Evolutionary conservation across 2,888 invertebrate genomes (phyloP).

Genomic region (Andrena fulva): DNA sequence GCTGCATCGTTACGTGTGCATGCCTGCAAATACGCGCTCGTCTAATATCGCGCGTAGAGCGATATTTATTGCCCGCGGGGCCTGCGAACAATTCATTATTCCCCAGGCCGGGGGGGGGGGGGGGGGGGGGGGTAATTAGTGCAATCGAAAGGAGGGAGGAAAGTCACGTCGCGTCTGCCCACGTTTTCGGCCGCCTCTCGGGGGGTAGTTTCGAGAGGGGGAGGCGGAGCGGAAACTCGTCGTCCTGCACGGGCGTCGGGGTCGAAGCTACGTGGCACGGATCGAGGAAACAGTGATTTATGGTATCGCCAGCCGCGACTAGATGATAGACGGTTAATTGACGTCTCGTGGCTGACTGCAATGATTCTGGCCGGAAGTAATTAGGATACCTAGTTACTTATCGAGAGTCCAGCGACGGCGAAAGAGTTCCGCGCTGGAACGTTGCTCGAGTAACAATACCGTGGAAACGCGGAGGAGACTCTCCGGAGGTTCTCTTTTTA

Average conservation of each 20-base stretch:
- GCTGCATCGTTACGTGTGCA: slow-evolving; percentile 65
- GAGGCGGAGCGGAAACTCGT: background rate
- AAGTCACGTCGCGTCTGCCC: slow-evolving; percentile 58
- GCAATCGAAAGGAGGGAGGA: slow-evolving; percentile 45
- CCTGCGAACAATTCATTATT: slow-evolving; percentile 66
- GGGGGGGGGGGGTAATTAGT: slow-evolving; percentile 66
- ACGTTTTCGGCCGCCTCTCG: slow-evolving; percentile 30
- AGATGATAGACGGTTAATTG: slow-evolving; percentile 61
- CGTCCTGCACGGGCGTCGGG: background rate
- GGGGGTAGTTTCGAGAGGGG: slow-evolving; percentile 1
- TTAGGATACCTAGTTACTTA: slow-evolving; percentile 57
- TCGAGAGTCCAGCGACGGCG: slow-evolving; percentile 41
- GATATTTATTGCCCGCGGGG: slow-evolving; percentile 62
- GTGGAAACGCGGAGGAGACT: no score
- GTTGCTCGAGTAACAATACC: no score
- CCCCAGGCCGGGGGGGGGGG: slow-evolving; percentile 56
- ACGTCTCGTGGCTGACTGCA: slow-evolving; percentile 53
- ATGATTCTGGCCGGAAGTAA: slow-evolving; percentile 60
- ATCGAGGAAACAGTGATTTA: slow-evolving; percentile 48
- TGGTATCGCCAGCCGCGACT: slow-evolving; percentile 35
- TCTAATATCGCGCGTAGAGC: slow-evolving; percentile 43
- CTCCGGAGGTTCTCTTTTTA: no score
- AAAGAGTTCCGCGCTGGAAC: slow-evolving; percentile 1
- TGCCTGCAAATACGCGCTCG: slow-evolving; percentile 19
- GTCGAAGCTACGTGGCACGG: background rate